A percentile compares a stretch with the other conserved stretches of the same genome.
phyloP scores from a whole-genome alignment of 2,888 invertebrate species.

The Unio delphinus region DNA sequence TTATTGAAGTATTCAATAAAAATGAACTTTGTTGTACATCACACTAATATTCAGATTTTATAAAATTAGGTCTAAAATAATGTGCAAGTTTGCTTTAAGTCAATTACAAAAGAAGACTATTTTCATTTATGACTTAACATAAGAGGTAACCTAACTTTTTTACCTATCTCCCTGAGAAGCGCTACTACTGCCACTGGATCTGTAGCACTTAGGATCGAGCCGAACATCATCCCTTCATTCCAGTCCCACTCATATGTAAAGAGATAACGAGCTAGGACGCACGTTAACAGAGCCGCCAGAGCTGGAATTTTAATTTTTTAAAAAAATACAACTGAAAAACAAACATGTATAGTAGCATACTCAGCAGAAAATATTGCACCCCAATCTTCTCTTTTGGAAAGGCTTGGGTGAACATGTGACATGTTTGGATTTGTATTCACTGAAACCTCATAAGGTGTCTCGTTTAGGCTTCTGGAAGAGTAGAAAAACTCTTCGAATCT shows the following conservation, averaged over 20 bases:
- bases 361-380: background rate
- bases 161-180: constrained; percentile 72
- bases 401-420: background rate
- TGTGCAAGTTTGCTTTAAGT: background rate
- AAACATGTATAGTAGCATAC: background rate
- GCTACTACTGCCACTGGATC: constrained; percentile 74
- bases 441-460: too few species aligned
- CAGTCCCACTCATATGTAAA: constrained; percentile 68
- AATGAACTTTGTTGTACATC: too few species aligned
- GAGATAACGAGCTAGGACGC: constrained; percentile 55
- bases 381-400: background rate
- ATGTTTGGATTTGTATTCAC: too few species aligned
- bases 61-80: background rate
- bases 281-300: constrained; percentile 60
- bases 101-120: background rate
- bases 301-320: constrained; percentile 44
- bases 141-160: constrained; percentile 12
- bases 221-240: constrained; percentile 69
- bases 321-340: background rate
- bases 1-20: too few species aligned
- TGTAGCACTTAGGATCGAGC: constrained; percentile 72
- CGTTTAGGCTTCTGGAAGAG: too few species aligned
- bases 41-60: background rate
- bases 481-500: too few species aligned
- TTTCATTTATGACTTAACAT: background rate